Conservation (phyloP, 2,797 vertebrate genomes). For the Tarsius wallacei region DNA sequence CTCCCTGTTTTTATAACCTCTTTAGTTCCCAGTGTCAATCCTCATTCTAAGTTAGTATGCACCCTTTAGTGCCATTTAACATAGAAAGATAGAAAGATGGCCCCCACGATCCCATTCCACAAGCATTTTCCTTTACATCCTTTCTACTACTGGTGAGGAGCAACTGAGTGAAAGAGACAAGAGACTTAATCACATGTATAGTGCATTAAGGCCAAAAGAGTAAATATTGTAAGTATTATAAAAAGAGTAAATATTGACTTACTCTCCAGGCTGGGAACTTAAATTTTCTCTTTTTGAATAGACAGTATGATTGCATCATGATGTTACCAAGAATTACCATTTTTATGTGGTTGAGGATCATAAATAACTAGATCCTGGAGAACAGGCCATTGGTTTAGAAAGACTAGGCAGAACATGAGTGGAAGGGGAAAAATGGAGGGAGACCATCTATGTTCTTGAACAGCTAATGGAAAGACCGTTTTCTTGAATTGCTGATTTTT, state of each 20-base stretch:
- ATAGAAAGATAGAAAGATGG: not conserved
- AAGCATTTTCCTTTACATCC: not conserved
- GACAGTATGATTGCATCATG: not conserved
- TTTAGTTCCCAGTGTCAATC: not conserved
- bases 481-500: slow-evolving; percentile 1
- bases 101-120: not conserved
- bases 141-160: not conserved
- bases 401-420: not conserved
- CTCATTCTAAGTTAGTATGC: not conserved
- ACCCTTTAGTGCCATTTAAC: not conserved
- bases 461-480: not conserved
- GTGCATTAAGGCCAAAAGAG: not conserved
- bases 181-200: not conserved
- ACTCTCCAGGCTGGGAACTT: not conserved
- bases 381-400: not conserved
- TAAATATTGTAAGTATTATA: not conserved
- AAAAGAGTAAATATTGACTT: not conserved
- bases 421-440: not conserved
- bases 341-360: not conserved
- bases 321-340: not conserved
- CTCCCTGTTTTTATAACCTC: not conserved
- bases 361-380: not conserved
- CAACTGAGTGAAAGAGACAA: not conserved
- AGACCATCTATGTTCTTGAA: not conserved
- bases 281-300: not conserved